Conservation (phyloP, 2,797 vertebrate species). For the Synaphobranchus kaupii region DNA sequence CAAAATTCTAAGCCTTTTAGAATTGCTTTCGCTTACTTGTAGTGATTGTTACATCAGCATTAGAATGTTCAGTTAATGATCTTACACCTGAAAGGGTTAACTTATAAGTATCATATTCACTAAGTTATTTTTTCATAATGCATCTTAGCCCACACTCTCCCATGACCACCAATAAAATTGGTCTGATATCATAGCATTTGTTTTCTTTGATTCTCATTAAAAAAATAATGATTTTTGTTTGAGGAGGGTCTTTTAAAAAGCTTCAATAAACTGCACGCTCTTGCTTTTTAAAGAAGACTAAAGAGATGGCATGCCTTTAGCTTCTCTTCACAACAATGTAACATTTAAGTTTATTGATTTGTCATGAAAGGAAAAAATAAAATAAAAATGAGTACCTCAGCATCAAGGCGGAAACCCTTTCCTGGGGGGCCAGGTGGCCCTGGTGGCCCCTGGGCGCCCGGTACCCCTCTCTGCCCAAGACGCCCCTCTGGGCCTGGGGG, state of each 20-base stretch:
- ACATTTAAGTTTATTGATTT: neutral
- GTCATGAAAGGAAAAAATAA: neutral
- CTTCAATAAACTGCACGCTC: too few species aligned
- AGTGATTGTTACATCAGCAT: too few species aligned
- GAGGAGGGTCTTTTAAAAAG: too few species aligned
- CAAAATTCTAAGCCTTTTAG: too few species aligned
- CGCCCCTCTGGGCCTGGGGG: slow-evolving; percentile 70
- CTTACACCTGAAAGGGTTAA: too few species aligned
- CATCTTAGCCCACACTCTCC: too few species aligned
- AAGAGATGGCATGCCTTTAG: neutral
- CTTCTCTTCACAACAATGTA: neutral
- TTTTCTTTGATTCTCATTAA: neutral
- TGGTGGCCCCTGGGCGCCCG: slow-evolving; percentile 78
- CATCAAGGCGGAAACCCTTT: slow-evolving; percentile 58
- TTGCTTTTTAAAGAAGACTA: neutral
- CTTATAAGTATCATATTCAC: too few species aligned
- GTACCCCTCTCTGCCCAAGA: slow-evolving; percentile 72
- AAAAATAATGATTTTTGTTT: neutral
- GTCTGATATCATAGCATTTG: neutral
- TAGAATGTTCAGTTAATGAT: too few species aligned
- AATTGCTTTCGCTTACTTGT: too few species aligned
- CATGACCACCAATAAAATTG: neutral
- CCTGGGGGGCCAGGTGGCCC: slow-evolving; percentile 77
- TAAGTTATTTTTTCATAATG: too few species aligned
- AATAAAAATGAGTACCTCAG: slow-evolving; percentile 71